Conservation (phyloP, 1,140 invertebrate species). For the Glossosoma conforme region DNA sequence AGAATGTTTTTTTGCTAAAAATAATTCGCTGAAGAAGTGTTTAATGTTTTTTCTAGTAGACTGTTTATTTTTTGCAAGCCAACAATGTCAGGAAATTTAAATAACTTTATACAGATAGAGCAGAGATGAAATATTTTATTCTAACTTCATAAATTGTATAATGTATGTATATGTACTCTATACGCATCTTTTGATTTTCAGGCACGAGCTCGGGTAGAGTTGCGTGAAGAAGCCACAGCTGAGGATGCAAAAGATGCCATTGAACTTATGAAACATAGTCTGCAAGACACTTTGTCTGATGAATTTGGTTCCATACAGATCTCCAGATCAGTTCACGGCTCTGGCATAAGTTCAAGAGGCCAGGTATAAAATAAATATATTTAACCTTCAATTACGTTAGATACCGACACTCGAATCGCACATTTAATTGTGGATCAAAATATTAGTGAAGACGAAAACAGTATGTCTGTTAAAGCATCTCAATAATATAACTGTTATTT, state of each 20-base stretch:
- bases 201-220: constrained; percentile 81
- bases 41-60: too few species aligned
- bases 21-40: too few species aligned
- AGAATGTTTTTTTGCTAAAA: too few species aligned
- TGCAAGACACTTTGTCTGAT: constrained; percentile 71
- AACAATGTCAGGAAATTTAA: too few species aligned
- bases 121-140: too few species aligned
- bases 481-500: background rate
- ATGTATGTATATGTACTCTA: background rate
- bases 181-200: constrained; percentile 15
- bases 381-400: background rate
- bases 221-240: constrained; percentile 71
- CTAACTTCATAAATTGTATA: too few species aligned
- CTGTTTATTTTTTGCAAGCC: too few species aligned
- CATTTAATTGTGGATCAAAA: background rate
- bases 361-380: constrained; percentile 45
- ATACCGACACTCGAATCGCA: background rate
- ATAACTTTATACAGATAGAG: too few species aligned
- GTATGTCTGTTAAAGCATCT: constrained; percentile 1
- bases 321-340: constrained; percentile 64
- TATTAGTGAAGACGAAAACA: background rate
- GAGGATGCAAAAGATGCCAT: constrained; percentile 83
- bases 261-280: constrained; percentile 76
- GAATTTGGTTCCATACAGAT: constrained; percentile 65
- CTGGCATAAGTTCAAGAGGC: constrained; percentile 65